Evolutionary conservation across 2,888 invertebrate genomes (phyloP).

Genomic region (Habrosyne pyritoides): DNA sequence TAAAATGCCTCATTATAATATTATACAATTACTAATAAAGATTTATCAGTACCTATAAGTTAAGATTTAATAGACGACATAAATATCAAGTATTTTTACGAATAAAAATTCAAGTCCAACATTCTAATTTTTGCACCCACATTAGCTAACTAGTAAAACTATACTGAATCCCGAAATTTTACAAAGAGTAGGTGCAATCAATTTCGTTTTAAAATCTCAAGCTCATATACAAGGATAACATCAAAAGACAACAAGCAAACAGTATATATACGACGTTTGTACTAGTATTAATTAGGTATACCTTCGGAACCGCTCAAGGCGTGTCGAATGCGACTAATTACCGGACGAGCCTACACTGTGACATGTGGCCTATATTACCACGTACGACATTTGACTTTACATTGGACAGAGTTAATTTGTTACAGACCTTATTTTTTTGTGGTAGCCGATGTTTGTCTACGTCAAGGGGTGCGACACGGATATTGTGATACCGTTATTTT

Average conservation of each 20-base stretch:
- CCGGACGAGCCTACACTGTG: conserved; percentile 54
- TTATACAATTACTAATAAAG: not conserved
- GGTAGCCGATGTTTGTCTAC: conserved; percentile 6
- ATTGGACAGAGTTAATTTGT: conserved; percentile 34
- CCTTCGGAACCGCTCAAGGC: conserved; percentile 62
- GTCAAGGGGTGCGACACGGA: conserved; percentile 3
- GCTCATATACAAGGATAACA: not conserved
- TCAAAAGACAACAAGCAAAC: not conserved
- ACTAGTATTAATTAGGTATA: conserved; percentile 18
- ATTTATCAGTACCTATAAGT: not conserved
- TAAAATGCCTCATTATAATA: not conserved
- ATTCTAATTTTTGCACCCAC: too few species aligned
- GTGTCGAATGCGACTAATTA: conserved; percentile 75
- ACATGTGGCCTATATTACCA: conserved; percentile 67
- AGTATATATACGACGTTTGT: conserved; percentile 8
- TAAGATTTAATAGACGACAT: not conserved
- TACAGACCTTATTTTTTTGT: conserved; percentile 8
- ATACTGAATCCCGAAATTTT: too few species aligned
- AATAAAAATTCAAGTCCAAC: not conserved
- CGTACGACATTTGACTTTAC: conserved; percentile 38
- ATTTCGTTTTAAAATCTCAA: not conserved
- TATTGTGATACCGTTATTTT: not conserved
- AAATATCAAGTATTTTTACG: not conserved
- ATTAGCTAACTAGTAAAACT: too few species aligned
- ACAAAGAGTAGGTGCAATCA: not conserved